These are phyloP conservation scores for Schizotus pectinicornis DNA, from an alignment of 2,888 invertebrate species.

Conservation along the genomic window DNA sequence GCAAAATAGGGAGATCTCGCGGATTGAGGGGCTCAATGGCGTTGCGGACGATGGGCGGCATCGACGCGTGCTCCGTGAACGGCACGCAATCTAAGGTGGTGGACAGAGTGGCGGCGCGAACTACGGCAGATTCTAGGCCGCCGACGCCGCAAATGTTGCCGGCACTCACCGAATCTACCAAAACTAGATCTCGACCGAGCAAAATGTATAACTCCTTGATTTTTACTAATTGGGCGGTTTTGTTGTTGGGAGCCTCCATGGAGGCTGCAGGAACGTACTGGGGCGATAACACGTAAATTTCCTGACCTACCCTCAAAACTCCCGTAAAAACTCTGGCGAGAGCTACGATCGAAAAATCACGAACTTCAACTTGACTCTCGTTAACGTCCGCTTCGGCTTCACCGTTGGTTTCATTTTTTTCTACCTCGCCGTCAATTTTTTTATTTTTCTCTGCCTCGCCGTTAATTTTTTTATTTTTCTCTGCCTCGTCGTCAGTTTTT, in stretches of 20 bases:
- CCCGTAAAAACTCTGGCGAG: slow-evolving; percentile 95
- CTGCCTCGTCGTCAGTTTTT: slow-evolving; percentile 5
- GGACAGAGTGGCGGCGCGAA: slow-evolving; percentile 91
- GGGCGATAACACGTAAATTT: slow-evolving; percentile 83
- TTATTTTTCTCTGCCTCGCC: slow-evolving; percentile 8
- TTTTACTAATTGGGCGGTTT: slow-evolving; percentile 63
- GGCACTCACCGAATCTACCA: slow-evolving; percentile 79
- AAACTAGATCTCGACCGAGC: slow-evolving; percentile 91
- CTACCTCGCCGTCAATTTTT: slow-evolving; percentile 4
- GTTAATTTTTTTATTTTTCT: slow-evolving; percentile 29
- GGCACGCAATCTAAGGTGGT: slow-evolving; percentile 82
- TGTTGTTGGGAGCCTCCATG: slow-evolving; percentile 30
- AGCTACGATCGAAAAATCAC: slow-evolving; percentile 70
- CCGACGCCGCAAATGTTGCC: slow-evolving; percentile 93
- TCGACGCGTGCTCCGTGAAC: slow-evolving; percentile 82
- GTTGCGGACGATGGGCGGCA: slow-evolving; percentile 87
- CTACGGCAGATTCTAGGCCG: slow-evolving; percentile 80
- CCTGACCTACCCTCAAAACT: slow-evolving; percentile 74
- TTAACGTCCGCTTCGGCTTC: slow-evolving; percentile 18
- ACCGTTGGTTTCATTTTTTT: slow-evolving; percentile 39
- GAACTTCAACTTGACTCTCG: neutral
- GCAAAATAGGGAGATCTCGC: slow-evolving; percentile 75
- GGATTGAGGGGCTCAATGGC: slow-evolving; percentile 88
- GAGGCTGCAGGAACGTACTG: slow-evolving; percentile 79
- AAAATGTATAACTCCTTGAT: slow-evolving; percentile 84